Percentiles rank a stretch among this genome's conserved stretches.
phyloP scores from a whole-genome alignment of 1,140 invertebrate genomes.

The Aphis craccivora region DNA sequence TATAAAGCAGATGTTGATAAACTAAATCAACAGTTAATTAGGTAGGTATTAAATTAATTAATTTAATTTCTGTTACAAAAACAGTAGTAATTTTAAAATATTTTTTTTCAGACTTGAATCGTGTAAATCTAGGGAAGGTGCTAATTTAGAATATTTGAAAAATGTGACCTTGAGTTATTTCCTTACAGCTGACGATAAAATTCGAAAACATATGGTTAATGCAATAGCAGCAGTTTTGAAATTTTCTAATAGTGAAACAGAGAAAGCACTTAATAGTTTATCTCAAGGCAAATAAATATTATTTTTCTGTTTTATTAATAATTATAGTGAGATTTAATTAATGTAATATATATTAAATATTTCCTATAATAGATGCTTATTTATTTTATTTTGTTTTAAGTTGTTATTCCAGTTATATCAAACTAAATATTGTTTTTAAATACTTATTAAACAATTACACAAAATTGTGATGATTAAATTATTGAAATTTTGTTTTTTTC shows the following conservation, averaged over 20 bases:
- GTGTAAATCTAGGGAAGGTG: constrained; percentile 80
- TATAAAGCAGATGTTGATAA: constrained; percentile 69
- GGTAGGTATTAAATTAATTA: constrained; percentile 64
- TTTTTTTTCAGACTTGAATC: constrained; percentile 72
- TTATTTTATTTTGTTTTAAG: background rate
- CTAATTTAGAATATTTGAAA: constrained; percentile 89
- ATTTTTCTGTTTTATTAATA: background rate
- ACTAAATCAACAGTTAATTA: constrained; percentile 70
- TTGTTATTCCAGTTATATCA: constrained; percentile 5
- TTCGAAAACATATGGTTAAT: constrained; percentile 84
- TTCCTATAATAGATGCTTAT: background rate
- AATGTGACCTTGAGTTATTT: constrained; percentile 88
- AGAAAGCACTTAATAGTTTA: constrained; percentile 52
- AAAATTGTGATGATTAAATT: background rate
- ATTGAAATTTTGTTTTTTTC: background rate
- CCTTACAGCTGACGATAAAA: constrained; percentile 73
- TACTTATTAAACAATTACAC: background rate
- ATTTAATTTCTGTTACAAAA: background rate
- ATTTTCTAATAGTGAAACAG: constrained; percentile 76
- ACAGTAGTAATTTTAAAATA: background rate
- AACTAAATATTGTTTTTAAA: background rate
- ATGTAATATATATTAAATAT: background rate
- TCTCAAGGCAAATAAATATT: constrained; percentile 37
- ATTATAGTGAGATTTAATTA: constrained; percentile 28
- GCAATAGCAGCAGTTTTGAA: constrained; percentile 85